Conservation (phyloP, 1,140 invertebrate genomes). For the Drosophila littoralis region DNA sequence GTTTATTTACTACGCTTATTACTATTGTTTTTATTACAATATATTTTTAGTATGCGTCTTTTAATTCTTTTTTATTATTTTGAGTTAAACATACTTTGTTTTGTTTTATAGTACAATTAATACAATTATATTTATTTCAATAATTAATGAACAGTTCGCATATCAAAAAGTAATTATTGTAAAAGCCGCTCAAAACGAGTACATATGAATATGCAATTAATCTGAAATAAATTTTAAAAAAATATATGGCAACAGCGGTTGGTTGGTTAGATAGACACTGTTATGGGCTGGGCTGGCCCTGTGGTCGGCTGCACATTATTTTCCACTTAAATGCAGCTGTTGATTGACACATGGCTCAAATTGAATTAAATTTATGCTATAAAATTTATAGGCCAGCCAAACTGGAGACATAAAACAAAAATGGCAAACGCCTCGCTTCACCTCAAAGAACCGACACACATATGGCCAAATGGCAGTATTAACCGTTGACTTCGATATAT, state of each 20-base stretch:
- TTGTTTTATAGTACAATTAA: background rate
- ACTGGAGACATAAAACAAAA: slow-evolving; percentile 54
- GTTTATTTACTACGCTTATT: no score
- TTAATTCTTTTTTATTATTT: no score
- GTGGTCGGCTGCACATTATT: slow-evolving; percentile 65
- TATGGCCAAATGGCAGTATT: slow-evolving; percentile 46
- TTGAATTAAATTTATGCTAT: slow-evolving; percentile 73
- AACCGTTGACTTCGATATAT: slow-evolving; percentile 32
- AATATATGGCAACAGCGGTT: slow-evolving; percentile 44
- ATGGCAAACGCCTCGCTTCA: slow-evolving; percentile 28
- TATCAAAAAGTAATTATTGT: slow-evolving; percentile 33
- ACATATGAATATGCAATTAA: slow-evolving; percentile 3
- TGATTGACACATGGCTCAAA: slow-evolving; percentile 79
- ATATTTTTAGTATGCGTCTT: no score
- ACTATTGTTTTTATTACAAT: no score
- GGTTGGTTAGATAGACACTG: slow-evolving; percentile 12
- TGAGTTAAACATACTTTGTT: no score
- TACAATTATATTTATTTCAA: background rate
- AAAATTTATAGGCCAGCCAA: slow-evolving; percentile 58
- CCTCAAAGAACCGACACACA: slow-evolving; percentile 37
- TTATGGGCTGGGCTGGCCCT: slow-evolving; percentile 1
- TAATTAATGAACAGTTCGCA: slow-evolving; percentile 4
- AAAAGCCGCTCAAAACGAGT: background rate
- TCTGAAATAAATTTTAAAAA: slow-evolving; percentile 7
- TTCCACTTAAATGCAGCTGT: slow-evolving; percentile 76